Evolutionary conservation across 2,888 invertebrate species (phyloP).

Genomic region (Drosophila setosimentum): DNA sequence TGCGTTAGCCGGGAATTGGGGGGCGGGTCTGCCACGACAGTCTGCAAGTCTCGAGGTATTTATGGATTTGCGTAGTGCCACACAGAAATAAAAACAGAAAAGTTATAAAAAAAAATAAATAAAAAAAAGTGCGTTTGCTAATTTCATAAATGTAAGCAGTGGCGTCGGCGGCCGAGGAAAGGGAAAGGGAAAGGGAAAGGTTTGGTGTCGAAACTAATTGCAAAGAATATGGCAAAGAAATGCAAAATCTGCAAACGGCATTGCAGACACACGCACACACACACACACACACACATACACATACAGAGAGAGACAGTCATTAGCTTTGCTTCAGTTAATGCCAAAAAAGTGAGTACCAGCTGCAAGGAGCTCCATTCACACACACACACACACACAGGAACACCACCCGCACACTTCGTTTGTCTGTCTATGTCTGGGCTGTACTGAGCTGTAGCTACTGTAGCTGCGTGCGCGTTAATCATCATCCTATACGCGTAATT

Average conservation of each 20-base stretch:
- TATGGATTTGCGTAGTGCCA: slow-evolving; percentile 46
- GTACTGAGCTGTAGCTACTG: slow-evolving; percentile 40
- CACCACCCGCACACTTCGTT: not conserved
- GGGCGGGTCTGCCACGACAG: slow-evolving; percentile 7
- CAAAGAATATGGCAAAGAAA: slow-evolving; percentile 75
- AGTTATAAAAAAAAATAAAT: not conserved
- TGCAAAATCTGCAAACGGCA: slow-evolving; percentile 63
- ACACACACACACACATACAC: slow-evolving; percentile 45
- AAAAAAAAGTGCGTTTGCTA: slow-evolving; percentile 70
- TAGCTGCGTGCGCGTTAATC: slow-evolving; percentile 78
- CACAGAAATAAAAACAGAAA: slow-evolving; percentile 16
- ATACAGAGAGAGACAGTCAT: slow-evolving; percentile 72
- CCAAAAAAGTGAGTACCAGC: slow-evolving; percentile 66
- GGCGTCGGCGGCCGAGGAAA: not conserved
- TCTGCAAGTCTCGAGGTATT: slow-evolving; percentile 49
- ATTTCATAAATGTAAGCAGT: slow-evolving; percentile 69
- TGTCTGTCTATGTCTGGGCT: slow-evolving; percentile 30
- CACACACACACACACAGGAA: not conserved
- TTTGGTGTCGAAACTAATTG: slow-evolving; percentile 72
- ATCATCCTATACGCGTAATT: slow-evolving; percentile 82
- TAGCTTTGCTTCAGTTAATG: slow-evolving; percentile 80
- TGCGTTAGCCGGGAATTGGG: too few species aligned
- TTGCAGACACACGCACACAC: slow-evolving; percentile 61
- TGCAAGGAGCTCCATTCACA: slow-evolving; percentile 10
- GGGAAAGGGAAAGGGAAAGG: not conserved